These are phyloP conservation scores for Pseudochirops corinnae DNA, from an alignment of 2,797 vertebrate species.

Conservation along the genomic window DNA sequence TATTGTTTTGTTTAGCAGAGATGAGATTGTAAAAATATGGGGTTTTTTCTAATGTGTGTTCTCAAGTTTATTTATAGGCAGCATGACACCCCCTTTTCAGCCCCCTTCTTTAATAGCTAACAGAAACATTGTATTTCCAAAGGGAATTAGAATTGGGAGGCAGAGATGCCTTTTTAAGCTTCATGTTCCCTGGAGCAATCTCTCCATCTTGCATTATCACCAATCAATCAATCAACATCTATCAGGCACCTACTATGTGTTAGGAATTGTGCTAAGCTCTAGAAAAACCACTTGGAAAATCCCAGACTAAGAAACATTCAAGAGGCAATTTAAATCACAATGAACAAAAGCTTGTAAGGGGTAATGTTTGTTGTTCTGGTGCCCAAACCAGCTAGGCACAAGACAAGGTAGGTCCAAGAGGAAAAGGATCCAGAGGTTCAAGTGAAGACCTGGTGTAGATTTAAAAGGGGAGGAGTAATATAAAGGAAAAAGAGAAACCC, in stretches of 20 bases:
- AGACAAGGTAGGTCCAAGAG: constrained; percentile 39
- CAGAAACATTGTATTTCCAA: constrained; percentile 70
- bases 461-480: background rate
- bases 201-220: constrained; percentile 64
- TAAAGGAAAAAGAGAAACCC: background rate
- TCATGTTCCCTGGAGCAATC: constrained; percentile 53
- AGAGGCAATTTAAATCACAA: constrained; percentile 57
- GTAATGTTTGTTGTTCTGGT: constrained; percentile 69
- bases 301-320: background rate
- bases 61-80: constrained; percentile 79
- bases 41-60: constrained; percentile 69
- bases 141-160: constrained; percentile 57
- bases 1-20: constrained; percentile 80
- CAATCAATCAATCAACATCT: background rate
- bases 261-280: background rate
- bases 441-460: constrained; percentile 13
- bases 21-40: constrained; percentile 78
- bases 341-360: constrained; percentile 61
- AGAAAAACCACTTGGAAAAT: background rate
- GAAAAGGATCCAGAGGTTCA: constrained; percentile 38
- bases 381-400: constrained; percentile 59
- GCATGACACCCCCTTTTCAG: constrained; percentile 69
- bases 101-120: constrained; percentile 75
- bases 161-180: constrained; percentile 67
- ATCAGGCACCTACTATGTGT: background rate